Conservation (phyloP, 2,113 vertebrate species). For the Cochlearius cochlearius region DNA sequence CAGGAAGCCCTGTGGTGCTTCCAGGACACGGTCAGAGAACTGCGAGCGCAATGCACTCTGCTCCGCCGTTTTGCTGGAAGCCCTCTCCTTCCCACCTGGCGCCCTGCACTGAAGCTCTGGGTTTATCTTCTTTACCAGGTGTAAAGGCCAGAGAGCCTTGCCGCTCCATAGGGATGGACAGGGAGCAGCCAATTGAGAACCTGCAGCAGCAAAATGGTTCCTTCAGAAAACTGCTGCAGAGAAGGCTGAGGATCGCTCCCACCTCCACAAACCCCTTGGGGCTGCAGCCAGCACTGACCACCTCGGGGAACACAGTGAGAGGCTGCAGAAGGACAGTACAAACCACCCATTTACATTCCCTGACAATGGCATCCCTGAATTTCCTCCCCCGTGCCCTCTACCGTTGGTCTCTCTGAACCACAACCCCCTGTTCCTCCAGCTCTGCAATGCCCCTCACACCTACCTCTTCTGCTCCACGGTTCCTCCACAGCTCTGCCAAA, state of each 20-base stretch:
- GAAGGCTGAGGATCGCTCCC: not conserved
- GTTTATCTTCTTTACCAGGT: not conserved
- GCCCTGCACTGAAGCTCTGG: not conserved
- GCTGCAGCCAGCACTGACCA: not conserved
- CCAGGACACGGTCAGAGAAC: not conserved
- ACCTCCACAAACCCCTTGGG: not conserved
- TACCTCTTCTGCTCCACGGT: accelerated
- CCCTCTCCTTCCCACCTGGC: not conserved
- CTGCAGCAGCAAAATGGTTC: constrained; percentile 38
- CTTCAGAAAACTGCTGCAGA: not conserved
- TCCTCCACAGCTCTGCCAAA: not conserved
- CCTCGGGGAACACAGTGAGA: not conserved
- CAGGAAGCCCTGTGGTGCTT: not conserved
- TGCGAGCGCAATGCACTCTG: not conserved
- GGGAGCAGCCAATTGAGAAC: not conserved
- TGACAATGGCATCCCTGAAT: not conserved
- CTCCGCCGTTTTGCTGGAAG: not conserved
- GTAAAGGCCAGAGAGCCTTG: not conserved
- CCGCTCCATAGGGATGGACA: not conserved
- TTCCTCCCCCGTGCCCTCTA: not conserved
- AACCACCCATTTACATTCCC: not conserved
- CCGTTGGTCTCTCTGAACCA: not conserved
- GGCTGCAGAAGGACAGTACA: not conserved
- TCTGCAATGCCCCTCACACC: not conserved
- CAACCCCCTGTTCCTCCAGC: not conserved